Evolutionary conservation across 37 sponge, comb jelly and placozoan genomes (phyloP).

Genomic region (Haliclona indistincta): DNA sequence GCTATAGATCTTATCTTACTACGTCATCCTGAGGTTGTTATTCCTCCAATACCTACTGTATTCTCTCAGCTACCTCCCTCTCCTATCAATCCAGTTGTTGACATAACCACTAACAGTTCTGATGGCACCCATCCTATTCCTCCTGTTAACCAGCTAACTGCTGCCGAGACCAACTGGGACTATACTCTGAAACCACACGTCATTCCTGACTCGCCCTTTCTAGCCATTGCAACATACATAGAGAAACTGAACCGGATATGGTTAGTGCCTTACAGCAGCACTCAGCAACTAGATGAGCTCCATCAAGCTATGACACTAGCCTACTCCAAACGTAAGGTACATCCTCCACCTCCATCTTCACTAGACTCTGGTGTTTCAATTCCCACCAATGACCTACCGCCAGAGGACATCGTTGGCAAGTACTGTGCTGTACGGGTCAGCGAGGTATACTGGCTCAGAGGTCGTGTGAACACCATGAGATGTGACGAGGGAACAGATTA

Average conservation of each 20-base stretch:
- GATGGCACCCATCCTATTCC: slow-evolving; percentile 10
- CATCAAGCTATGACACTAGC: slow-evolving; percentile 55
- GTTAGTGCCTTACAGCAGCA: slow-evolving; percentile 31
- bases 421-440: slow-evolving; percentile 60
- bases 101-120: background rate
- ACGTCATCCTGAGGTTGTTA: slow-evolving; percentile 34
- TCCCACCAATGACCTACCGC: background rate
- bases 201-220: slow-evolving; percentile 31
- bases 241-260: slow-evolving; percentile 49
- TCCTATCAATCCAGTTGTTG: background rate
- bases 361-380: background rate
- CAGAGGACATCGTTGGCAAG: slow-evolving; percentile 15
- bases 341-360: too few species aligned
- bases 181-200: background rate
- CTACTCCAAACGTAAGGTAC: too few species aligned
- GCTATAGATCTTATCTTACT: slow-evolving; percentile 25
- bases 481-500: slow-evolving; percentile 20
- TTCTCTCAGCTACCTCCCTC: background rate
- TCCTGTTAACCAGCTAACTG: background rate
- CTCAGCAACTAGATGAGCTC: slow-evolving; percentile 27
- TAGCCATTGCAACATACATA: slow-evolving; percentile 53
- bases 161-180: slow-evolving; percentile 24
- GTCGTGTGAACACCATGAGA: slow-evolving; percentile 15
- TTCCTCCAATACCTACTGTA: slow-evolving; percentile 1
- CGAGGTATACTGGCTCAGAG: slow-evolving; percentile 62